Base-by-base conservation (phyloP, 2,888 invertebrate genomes). In the Papilio demoleus region DNA sequence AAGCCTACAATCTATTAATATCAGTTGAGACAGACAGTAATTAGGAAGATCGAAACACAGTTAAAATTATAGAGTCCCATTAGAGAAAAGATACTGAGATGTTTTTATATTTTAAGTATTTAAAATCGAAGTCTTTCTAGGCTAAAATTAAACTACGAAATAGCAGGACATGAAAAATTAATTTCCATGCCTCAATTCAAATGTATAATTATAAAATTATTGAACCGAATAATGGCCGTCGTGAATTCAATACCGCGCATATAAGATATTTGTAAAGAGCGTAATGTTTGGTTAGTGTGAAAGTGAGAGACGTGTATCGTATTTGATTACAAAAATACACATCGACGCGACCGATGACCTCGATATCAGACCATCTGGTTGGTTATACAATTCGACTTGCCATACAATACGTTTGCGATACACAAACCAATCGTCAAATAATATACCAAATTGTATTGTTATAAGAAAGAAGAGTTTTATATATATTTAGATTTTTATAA, bases 291-390 rank as follows among this genome's bases (percentile, higher is more conserved):
- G 24, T 34, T 27, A 53, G 53, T 17, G 56, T 31, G 56, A 65
- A 53, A 56, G 50, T 34, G 24, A 61, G 31, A 17, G 45, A 34
- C 36, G 42, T 24, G 61, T 42, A 31, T 56, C 31, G 31, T 56
- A 56, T 45, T 19, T 45, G 62, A 45, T 62, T 64, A 65, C 65
- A 72, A 68, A 70, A 61, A 50, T 67, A 66, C 68, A 70, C 65
- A 60, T 64, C 68, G 36, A 38, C 45, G 45, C 69, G 65, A 67
- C 50, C 38, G 40, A 58, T 70, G 78, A 74, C 78, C 79, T 71
- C 76, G 70, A 76, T 77, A 73, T 58, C 64, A 71, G 71, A 66
- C 72, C 76, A 76, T 76, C 75, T 76, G 70, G 47, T 45, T 71
- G 67, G 70, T 75, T 77, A 75, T 71, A 75, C 70, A 76, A 75